phyloP scores from a whole-genome alignment of 2,797 vertebrate species.

The Tokudaia muenninki region DNA sequence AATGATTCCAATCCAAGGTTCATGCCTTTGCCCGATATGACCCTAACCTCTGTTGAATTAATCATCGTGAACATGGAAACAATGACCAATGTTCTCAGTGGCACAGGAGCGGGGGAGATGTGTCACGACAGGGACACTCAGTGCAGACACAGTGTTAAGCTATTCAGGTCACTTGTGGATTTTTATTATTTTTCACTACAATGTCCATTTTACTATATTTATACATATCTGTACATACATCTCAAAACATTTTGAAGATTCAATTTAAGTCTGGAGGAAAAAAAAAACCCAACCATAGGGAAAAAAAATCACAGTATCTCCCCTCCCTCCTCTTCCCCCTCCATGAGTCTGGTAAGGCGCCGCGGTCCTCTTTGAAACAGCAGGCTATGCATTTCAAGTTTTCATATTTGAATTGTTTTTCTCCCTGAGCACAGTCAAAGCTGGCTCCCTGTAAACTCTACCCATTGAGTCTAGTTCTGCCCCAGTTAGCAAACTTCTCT shows the following conservation, averaged over 20 bases:
- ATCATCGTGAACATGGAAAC: not conserved
- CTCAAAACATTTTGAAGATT: not conserved
- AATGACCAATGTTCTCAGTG: not conserved
- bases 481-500: slow-evolving; percentile 72
- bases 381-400: slow-evolving; percentile 29
- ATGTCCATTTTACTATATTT: not conserved
- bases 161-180: not conserved
- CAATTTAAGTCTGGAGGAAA: not conserved
- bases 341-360: not conserved
- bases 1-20: not conserved
- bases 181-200: not conserved
- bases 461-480: slow-evolving; percentile 56
- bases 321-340: not conserved
- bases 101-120: not conserved
- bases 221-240: not conserved
- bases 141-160: slow-evolving; percentile 6
- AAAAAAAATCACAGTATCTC: not conserved
- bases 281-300: not conserved
- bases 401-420: slow-evolving; percentile 62
- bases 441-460: slow-evolving; percentile 47
- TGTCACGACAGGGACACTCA: not conserved
- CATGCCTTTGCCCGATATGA: not conserved
- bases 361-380: not conserved
- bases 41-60: not conserved
- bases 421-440: slow-evolving; percentile 46